Evolutionary conservation across 2,113 vertebrate genomes (phyloP).

Genomic region (Ciconia stormi): DNA sequence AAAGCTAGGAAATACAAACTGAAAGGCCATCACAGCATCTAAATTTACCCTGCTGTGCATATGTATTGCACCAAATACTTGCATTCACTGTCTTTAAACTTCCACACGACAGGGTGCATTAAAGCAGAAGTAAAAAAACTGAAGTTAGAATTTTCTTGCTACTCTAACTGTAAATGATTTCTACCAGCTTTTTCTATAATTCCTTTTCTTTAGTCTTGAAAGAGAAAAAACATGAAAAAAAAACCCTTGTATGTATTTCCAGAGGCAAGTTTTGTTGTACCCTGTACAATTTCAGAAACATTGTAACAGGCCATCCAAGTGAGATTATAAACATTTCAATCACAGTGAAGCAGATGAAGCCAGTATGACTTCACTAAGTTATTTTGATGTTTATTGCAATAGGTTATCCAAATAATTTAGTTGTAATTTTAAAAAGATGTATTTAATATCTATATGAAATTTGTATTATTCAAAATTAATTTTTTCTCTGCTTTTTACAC

Average conservation of each 20-base stretch:
- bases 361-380: not conserved
- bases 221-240: not conserved
- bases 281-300: not conserved
- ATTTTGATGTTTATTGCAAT: not conserved
- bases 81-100: conserved; percentile 20
- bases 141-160: not conserved
- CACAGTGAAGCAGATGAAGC: not conserved
- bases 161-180: not conserved
- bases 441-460: not conserved
- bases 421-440: not conserved
- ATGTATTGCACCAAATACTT: not conserved
- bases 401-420: not conserved
- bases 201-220: not conserved
- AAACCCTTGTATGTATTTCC: not conserved
- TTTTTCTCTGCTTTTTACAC: not conserved
- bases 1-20: not conserved
- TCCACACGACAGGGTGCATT: not conserved
- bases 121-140: not conserved
- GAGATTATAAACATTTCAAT: not conserved
- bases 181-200: not conserved
- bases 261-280: not conserved
- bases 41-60: not conserved
- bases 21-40: not conserved
- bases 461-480: not conserved
- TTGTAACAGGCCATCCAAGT: not conserved